A percentile compares a stretch with the other conserved stretches of the same genome.
phyloP scores from a whole-genome alignment of 2,797 vertebrate genomes.

The Sebastes taczanowskii region DNA sequence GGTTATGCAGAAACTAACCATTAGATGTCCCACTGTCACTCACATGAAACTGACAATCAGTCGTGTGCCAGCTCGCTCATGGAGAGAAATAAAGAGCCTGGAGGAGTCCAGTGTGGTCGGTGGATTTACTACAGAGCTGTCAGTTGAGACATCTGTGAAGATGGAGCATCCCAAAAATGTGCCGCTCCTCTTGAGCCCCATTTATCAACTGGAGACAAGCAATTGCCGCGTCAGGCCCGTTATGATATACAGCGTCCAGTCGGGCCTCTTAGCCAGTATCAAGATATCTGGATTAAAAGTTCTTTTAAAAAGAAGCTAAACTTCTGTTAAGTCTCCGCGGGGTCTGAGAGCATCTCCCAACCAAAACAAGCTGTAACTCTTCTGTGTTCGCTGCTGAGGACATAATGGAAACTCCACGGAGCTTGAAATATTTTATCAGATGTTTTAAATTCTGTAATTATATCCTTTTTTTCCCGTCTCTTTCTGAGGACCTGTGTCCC shows the following conservation, averaged over 20 bases:
- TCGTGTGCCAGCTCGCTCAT: neutral
- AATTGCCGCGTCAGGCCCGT: constrained; percentile 33
- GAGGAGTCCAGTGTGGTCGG: constrained; percentile 7
- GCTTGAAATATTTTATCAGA: constrained; percentile 22
- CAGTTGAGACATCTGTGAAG: constrained; percentile 49
- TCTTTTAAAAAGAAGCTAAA: neutral
- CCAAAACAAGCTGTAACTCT: constrained; percentile 45
- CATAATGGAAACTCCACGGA: constrained; percentile 24
- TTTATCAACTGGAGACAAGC: constrained; percentile 56
- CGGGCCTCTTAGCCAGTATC: constrained; percentile 33
- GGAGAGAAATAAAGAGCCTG: constrained; percentile 8
- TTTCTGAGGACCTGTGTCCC: neutral
- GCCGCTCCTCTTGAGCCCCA: constrained; percentile 29
- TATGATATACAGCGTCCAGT: constrained; percentile 41
- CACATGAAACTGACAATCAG: constrained; percentile 20
- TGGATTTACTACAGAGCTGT: constrained; percentile 53
- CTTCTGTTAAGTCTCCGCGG: constrained; percentile 5
- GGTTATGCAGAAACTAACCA: constrained; percentile 26
- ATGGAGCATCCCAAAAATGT: constrained; percentile 49
- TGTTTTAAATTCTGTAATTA: constrained; percentile 1
- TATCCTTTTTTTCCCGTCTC: neutral
- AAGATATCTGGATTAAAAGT: constrained; percentile 35
- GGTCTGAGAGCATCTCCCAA: constrained; percentile 20
- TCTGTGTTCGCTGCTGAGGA: neutral
- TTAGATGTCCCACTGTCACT: constrained; percentile 40